Percentiles rank a stretch among this genome's conserved stretches.
Evolutionary conservation across 23 tunicate species (phyloP).

Genomic region (Oikopleura albicans): DNA sequence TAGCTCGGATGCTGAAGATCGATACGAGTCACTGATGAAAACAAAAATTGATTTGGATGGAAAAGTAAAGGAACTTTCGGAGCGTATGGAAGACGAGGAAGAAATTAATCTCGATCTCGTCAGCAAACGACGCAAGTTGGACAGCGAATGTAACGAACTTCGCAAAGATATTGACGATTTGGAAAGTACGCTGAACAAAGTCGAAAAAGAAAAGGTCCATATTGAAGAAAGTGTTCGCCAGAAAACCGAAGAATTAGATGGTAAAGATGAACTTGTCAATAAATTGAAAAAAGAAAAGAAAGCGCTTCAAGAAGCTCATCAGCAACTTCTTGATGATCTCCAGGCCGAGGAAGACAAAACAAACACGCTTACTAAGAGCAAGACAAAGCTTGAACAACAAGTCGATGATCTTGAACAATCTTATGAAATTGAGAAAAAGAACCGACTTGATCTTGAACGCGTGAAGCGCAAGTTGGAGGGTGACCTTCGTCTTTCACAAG

Average conservation of each 20-base stretch:
- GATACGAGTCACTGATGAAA: not conserved
- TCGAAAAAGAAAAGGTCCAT: not conserved
- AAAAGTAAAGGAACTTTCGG: not conserved
- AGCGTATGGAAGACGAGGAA: slow-evolving; percentile 11
- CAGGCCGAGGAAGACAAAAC: slow-evolving; percentile 6
- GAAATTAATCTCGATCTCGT: slow-evolving; percentile 3
- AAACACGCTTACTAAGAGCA: not conserved
- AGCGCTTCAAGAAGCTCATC: slow-evolving; percentile 13
- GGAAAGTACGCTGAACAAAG: not conserved
- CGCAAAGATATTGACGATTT: slow-evolving; percentile 1
- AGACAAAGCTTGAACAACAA: slow-evolving; percentile 14
- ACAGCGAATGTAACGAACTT: not conserved
- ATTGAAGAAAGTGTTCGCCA: not conserved
- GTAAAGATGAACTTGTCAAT: not conserved
- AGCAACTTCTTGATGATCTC: not conserved
- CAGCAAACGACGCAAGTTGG: not conserved
- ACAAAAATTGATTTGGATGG: slow-evolving; percentile 12
- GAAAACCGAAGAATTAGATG: not conserved
- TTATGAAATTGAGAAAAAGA: slow-evolving; percentile 74
- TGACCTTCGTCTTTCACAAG: slow-evolving; percentile 60
- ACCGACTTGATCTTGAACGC: slow-evolving; percentile 81
- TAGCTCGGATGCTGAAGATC: not conserved
- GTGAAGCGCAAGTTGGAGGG: slow-evolving; percentile 87
- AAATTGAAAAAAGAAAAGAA: not conserved
- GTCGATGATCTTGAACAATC: slow-evolving; percentile 45